phyloP scores from a whole-genome alignment of 2,888 invertebrate species.

The Mechanitis mazaeus region DNA sequence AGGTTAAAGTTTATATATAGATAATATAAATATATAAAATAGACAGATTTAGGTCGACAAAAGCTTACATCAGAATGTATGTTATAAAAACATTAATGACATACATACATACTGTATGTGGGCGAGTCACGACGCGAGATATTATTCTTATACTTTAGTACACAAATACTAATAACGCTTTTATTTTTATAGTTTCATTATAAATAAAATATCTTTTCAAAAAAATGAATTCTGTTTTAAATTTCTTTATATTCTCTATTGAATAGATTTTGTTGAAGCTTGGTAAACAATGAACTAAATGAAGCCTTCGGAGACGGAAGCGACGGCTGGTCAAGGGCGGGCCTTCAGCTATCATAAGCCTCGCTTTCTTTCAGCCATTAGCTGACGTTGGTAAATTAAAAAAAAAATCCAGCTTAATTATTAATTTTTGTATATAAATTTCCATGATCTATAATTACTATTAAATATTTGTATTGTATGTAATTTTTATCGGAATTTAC shows the following conservation, averaged over 20 bases:
- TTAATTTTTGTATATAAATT: no score
- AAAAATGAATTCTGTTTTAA: background rate
- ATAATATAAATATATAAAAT: slow-evolving; percentile 16
- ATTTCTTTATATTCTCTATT: slow-evolving; percentile 1
- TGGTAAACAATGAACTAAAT: slow-evolving; percentile 32
- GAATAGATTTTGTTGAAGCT: slow-evolving; percentile 13
- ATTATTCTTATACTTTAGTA: slow-evolving; percentile 34
- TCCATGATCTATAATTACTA: no score
- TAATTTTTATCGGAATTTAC: no score
- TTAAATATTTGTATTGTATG: no score
- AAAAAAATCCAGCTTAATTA: slow-evolving; percentile 2
- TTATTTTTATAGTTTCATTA: background rate
- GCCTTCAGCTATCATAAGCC: slow-evolving; percentile 35
- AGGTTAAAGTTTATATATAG: background rate
- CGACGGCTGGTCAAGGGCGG: slow-evolving; percentile 57
- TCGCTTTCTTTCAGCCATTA: slow-evolving; percentile 40
- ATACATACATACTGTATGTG: slow-evolving; percentile 51
- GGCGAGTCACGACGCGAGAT: slow-evolving; percentile 32
- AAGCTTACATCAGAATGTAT: slow-evolving; percentile 46
- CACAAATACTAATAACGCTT: background rate
- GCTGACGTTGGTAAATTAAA: slow-evolving; percentile 31
- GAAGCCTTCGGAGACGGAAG: slow-evolving; percentile 39
- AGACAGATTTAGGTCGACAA: slow-evolving; percentile 33
- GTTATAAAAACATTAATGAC: slow-evolving; percentile 51
- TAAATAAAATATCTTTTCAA: no score